phyloP scores from a whole-genome alignment of 1,140 invertebrate species.

The Drosophila cardini region DNA sequence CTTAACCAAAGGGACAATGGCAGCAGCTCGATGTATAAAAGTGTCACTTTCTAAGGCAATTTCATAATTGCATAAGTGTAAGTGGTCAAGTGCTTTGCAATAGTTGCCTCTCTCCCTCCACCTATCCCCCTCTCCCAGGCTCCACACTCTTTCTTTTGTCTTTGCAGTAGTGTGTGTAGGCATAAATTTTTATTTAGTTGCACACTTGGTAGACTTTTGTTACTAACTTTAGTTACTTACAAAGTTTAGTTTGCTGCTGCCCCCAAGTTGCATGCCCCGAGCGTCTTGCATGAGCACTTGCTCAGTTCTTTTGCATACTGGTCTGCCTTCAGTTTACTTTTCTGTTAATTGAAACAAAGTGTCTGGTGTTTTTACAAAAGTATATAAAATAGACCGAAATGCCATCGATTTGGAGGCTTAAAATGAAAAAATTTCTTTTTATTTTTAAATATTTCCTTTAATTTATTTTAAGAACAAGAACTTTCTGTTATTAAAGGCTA shows the following conservation, averaged over 20 bases:
- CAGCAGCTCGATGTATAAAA: slow-evolving; percentile 76
- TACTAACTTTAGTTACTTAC: slow-evolving; percentile 64
- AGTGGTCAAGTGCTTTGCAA: slow-evolving; percentile 78
- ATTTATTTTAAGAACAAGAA: too few species aligned
- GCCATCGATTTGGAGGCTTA: too few species aligned
- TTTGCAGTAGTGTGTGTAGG: slow-evolving; percentile 8
- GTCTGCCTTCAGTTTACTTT: slow-evolving; percentile 10
- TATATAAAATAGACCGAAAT: too few species aligned
- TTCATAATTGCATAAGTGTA: slow-evolving; percentile 84
- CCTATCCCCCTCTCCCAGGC: not conserved
- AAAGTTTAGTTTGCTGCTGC: slow-evolving; percentile 64
- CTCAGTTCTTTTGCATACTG: slow-evolving; percentile 20
- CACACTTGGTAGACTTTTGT: slow-evolving; percentile 62
- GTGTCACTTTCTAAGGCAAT: slow-evolving; percentile 83
- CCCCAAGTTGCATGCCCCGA: slow-evolving; percentile 2
- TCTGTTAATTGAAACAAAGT: not conserved
- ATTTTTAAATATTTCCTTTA: too few species aligned
- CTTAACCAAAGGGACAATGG: slow-evolving; percentile 61
- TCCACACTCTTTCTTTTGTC: not conserved
- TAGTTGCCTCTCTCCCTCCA: slow-evolving; percentile 45
- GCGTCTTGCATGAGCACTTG: slow-evolving; percentile 32
- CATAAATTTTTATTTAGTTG: slow-evolving; percentile 80
- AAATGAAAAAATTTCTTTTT: too few species aligned
- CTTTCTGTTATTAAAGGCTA: too few species aligned
- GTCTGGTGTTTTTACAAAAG: not conserved